Percentiles rank a stretch among this genome's conserved stretches.
phyloP scores from a whole-genome alignment of 2,113 vertebrate genomes.

The Anseranas semipalmata region DNA sequence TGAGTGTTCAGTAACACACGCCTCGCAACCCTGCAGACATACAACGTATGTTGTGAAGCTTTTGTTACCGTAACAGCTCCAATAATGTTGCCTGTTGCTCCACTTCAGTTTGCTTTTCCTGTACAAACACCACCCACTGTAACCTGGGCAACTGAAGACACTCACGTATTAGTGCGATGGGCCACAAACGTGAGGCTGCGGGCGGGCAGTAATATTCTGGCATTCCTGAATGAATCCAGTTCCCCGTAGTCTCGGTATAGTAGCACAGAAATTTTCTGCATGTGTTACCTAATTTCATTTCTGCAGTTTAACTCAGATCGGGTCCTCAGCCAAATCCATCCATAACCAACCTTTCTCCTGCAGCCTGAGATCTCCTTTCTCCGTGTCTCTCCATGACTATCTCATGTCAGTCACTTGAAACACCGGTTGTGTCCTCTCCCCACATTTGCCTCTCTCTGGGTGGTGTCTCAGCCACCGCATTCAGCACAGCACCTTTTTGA shows the following conservation, averaged over 20 bases:
- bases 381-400: background rate
- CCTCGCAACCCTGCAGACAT: background rate
- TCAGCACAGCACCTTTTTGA: background rate
- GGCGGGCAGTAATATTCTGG: background rate
- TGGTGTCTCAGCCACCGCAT: background rate
- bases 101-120: background rate
- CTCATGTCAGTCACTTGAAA: background rate
- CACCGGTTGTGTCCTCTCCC: accelerated
- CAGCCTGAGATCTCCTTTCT: background rate
- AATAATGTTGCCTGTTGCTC: background rate
- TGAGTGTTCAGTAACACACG: background rate
- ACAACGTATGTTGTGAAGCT: background rate
- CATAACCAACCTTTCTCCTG: accelerated
- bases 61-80: background rate
- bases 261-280: background rate
- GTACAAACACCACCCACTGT: background rate
- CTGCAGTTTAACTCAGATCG: background rate
- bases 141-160: background rate
- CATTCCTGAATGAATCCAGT: background rate
- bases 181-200: background rate
- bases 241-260: background rate
- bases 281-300: background rate
- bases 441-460: background rate
- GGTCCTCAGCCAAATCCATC: background rate
- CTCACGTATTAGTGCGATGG: background rate